Percentiles rank a stretch among this genome's conserved stretches.
Evolutionary conservation across 2,113 vertebrate genomes (phyloP).

Genomic region (Tetraodon nigroviridis): DNA sequence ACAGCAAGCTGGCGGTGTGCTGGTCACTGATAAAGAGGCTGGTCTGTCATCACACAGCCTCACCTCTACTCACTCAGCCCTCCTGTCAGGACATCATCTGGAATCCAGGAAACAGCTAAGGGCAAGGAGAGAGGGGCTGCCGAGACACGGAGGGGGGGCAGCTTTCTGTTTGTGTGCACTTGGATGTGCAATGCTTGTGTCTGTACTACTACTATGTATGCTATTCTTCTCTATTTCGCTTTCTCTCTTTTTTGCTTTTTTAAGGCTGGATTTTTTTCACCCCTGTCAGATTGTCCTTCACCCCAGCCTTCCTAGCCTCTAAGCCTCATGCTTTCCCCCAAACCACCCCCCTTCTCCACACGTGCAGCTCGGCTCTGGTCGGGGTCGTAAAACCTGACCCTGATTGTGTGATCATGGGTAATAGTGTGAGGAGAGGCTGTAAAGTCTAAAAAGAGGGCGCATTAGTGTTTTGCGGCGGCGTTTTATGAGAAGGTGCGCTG

Average conservation of each 20-base stretch:
- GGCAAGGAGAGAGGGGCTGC: constrained; percentile 58
- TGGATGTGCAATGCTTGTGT: constrained; percentile 6
- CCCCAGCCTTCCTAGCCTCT: neutral
- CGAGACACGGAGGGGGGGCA: constrained; percentile 28
- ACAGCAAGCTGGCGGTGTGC: constrained; percentile 72
- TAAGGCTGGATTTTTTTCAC: constrained; percentile 11
- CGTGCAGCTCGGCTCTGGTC: constrained; percentile 25
- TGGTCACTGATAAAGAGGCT: constrained; percentile 76
- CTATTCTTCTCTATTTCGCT: too few species aligned
- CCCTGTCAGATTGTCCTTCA: constrained; percentile 19
- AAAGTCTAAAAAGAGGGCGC: constrained; percentile 63
- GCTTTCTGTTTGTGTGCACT: constrained; percentile 22
- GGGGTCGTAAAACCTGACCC: constrained; percentile 62
- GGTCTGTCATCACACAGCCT: constrained; percentile 71
- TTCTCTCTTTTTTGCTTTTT: neutral
- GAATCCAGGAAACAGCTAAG: constrained; percentile 73
- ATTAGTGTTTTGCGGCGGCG: constrained; percentile 65
- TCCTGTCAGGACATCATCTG: constrained; percentile 72
- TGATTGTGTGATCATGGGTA: constrained; percentile 73
- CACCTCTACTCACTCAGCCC: constrained; percentile 71
- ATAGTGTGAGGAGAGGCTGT: constrained; percentile 61
- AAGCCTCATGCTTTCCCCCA: too few species aligned
- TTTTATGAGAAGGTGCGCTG: constrained; percentile 66
- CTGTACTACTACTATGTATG: too few species aligned
- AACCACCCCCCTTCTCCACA: constrained; percentile 15